phyloP scores from a whole-genome alignment of 2,797 vertebrate genomes.

The Pteropus rufus region DNA sequence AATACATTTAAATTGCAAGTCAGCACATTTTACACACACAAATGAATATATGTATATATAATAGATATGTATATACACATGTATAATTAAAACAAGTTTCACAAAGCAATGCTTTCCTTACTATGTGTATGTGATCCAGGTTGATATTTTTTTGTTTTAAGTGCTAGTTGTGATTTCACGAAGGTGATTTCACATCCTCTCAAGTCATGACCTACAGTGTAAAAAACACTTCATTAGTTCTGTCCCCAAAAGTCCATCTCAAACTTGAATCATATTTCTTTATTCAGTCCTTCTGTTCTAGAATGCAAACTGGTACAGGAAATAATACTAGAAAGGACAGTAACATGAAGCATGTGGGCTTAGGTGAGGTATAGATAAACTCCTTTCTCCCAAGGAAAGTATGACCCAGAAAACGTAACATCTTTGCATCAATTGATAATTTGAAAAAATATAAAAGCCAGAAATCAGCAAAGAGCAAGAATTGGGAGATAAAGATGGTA shows the following conservation, averaged over 20 bases:
- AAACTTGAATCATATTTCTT: background rate
- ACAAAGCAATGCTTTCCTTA: background rate
- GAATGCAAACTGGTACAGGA: background rate
- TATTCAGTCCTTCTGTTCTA: background rate
- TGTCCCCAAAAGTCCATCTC: background rate
- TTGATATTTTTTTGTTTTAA: background rate
- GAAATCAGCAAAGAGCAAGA: background rate
- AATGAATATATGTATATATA: background rate
- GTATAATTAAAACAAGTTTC: background rate
- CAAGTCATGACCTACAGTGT: background rate
- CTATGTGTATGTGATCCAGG: background rate
- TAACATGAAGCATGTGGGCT: background rate
- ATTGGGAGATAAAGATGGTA: background rate
- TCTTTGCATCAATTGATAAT: background rate
- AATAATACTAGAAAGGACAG: background rate
- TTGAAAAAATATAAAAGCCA: background rate
- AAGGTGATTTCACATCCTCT: background rate
- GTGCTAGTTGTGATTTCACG: background rate
- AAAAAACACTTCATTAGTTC: background rate
- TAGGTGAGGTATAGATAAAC: background rate
- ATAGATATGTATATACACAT: background rate
- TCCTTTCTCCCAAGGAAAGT: slow-evolving; percentile 6
- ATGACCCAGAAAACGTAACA: background rate
- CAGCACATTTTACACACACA: background rate
- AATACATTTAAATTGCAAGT: slow-evolving; percentile 3